Evolutionary conservation across 2,888 invertebrate species (phyloP), one percentile per base, ranked within the genome.

Genomic region (Oscheius sp.): DNA sequence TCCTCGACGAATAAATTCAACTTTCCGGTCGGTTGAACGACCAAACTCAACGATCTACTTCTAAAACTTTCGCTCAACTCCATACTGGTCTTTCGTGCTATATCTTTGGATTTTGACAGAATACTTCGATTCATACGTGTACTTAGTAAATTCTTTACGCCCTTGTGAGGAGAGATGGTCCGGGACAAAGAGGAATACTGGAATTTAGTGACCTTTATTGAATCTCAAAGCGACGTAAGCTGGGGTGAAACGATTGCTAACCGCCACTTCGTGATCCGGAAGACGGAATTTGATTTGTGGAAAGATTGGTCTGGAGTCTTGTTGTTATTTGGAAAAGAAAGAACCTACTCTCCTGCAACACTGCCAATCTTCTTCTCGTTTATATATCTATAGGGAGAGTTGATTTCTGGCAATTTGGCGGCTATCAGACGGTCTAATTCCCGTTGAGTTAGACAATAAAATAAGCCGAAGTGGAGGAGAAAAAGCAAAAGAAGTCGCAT

Each of bases 281-380:
- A 55, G 55, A 6, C 55, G 55, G 23, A 55, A 55, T 12, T 33
- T 33, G n/a, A 37, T 17, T n/a, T 55, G 55, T 2, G 55, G 55
- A 20, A 23, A 55, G 34, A 55, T 34, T 1, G 55, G 55, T 12
- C 55, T 55, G 37, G 8, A 48, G 25, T 17, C 15, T 8, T 15
- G n/a, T 10, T 37, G 8, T 48, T 48, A 23, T 12, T 25, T 25
- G 4, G 5, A 53, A 15, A 55, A 17, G n/a, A n/a, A 42, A 17
- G 29, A n/a, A 61, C 61, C 29, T 20, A 61, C 61, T 61, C 61
- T 45, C 45, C 61, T 29, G 61, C 61, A 3, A 61, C 20, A 12
- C 12, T 27, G 29, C 61, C 61, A 45, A 61, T 61, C 61, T 27
- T 42, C 45, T 61, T 61, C 45, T 45, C 61, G 29, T 61, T 61